Percentiles rank a stretch among this genome's conserved stretches.
phyloP scores from a whole-genome alignment of 2,888 invertebrate species.

The Ormia ochracea region DNA sequence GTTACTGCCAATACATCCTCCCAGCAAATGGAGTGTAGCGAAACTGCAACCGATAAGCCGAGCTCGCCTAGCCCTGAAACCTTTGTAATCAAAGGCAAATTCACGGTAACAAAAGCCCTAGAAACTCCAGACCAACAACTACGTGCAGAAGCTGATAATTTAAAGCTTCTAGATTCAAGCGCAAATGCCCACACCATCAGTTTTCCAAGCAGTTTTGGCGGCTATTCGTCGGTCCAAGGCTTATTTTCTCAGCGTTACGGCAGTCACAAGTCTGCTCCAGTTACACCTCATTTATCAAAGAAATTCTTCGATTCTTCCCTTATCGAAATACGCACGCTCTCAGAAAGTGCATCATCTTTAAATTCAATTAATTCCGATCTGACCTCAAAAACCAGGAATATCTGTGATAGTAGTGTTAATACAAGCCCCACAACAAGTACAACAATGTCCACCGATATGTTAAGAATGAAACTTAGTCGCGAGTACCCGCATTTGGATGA shows the following conservation, averaged over 20 bases:
- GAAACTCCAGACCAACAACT: conserved; percentile 68
- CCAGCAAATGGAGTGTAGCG: neutral
- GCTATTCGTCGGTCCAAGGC: conserved; percentile 80
- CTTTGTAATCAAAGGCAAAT: conserved; percentile 77
- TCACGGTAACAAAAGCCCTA: conserved; percentile 78
- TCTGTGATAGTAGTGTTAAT: conserved; percentile 70
- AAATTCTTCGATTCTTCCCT: conserved; percentile 89
- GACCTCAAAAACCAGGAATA: conserved; percentile 63
- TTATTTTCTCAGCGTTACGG: conserved; percentile 78
- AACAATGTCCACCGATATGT: neutral
- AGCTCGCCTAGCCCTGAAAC: conserved; percentile 46
- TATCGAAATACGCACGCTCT: conserved; percentile 84
- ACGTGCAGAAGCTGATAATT: conserved; percentile 71
- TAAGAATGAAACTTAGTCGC: conserved; percentile 33
- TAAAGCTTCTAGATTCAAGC: conserved; percentile 69
- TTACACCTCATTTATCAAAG: conserved; percentile 83
- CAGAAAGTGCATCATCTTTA: conserved; percentile 74
- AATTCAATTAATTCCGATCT: conserved; percentile 61
- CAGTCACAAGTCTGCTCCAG: conserved; percentile 68
- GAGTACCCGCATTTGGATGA: conserved; percentile 69
- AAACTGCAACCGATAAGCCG: neutral
- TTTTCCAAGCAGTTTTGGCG: conserved; percentile 81
- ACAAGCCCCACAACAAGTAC: neutral
- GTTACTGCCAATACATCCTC: neutral
- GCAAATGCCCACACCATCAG: conserved; percentile 82